A percentile compares a stretch with the other conserved stretches of the same genome.
Evolutionary conservation across 2,797 vertebrate species (phyloP).

Genomic region (Myripristis murdjan): DNA sequence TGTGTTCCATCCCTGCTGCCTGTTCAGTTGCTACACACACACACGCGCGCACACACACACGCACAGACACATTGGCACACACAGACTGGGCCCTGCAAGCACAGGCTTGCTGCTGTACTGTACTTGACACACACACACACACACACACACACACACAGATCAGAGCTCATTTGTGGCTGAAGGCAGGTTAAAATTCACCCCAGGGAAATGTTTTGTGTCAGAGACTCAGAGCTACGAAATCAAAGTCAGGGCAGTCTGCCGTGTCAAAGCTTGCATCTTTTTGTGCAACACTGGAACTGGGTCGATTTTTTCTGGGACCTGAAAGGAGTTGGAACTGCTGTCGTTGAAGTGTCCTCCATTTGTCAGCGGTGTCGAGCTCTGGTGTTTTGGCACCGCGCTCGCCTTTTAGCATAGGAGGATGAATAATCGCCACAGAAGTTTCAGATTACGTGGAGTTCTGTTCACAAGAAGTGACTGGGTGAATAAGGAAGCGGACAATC

Average conservation of each 20-base stretch:
- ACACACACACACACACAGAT: not conserved
- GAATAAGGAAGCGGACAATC: conserved; percentile 19
- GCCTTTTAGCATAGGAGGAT: not conserved
- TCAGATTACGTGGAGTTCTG: conserved; percentile 5
- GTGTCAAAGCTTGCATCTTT: not conserved
- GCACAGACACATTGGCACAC: not conserved
- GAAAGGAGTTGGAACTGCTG: not conserved
- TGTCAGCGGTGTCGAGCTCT: not conserved
- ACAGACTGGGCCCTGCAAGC: conserved; percentile 30
- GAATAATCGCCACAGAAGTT: not conserved
- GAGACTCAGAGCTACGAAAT: not conserved
- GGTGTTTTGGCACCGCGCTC: not conserved
- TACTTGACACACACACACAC: not conserved
- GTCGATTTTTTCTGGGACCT: not conserved
- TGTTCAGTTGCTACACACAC: conserved; percentile 16
- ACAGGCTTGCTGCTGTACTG: conserved; percentile 55
- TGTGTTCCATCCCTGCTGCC: conserved; percentile 35
- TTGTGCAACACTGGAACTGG: not conserved
- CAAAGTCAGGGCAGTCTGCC: not conserved
- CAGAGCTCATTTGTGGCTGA: not conserved
- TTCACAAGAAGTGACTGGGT: conserved; percentile 32
- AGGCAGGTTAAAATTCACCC: conserved; percentile 24
- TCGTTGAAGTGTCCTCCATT: not conserved
- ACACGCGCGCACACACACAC: not conserved
- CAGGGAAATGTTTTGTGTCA: conserved; percentile 2